Conservation (phyloP, 2,888 invertebrate genomes). For the Sinelater perroti region DNA sequence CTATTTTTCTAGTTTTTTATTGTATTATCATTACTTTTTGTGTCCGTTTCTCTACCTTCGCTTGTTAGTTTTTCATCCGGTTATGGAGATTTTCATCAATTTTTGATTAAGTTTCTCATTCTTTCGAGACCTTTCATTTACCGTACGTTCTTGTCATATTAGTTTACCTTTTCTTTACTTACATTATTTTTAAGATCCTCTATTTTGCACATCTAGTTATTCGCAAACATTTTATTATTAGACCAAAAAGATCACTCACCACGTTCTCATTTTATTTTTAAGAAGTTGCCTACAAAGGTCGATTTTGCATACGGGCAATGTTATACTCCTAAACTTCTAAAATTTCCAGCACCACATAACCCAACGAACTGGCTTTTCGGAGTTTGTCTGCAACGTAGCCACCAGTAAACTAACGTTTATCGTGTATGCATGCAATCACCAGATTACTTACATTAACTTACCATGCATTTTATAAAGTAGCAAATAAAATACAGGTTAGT, state of each 20-base stretch:
- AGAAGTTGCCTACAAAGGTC: constrained; percentile 47
- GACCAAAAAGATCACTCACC: constrained; percentile 43
- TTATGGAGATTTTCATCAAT: too few species aligned
- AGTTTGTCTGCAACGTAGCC: constrained; percentile 52
- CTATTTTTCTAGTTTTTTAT: too few species aligned
- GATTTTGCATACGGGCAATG: constrained; percentile 38
- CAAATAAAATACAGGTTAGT: constrained; percentile 3
- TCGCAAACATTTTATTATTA: too few species aligned
- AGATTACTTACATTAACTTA: neutral
- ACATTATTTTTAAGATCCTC: too few species aligned
- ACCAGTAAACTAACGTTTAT: constrained; percentile 34
- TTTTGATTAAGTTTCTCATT: too few species aligned
- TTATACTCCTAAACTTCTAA: constrained; percentile 50
- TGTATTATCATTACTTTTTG: too few species aligned
- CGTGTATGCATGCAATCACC: neutral
- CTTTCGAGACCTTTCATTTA: too few species aligned
- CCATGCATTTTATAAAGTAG: constrained; percentile 1
- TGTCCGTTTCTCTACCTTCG: too few species aligned
- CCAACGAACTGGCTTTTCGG: constrained; percentile 45
- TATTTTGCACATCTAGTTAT: too few species aligned
- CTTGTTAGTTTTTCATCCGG: too few species aligned
- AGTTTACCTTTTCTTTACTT: too few species aligned
- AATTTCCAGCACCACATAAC: constrained; percentile 44
- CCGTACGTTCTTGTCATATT: too few species aligned
- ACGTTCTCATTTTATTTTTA: constrained; percentile 46